Percentiles rank a stretch among this genome's conserved stretches.
phyloP scores from a whole-genome alignment of 2,113 vertebrate genomes.

The Xiphophorus maculatus region DNA sequence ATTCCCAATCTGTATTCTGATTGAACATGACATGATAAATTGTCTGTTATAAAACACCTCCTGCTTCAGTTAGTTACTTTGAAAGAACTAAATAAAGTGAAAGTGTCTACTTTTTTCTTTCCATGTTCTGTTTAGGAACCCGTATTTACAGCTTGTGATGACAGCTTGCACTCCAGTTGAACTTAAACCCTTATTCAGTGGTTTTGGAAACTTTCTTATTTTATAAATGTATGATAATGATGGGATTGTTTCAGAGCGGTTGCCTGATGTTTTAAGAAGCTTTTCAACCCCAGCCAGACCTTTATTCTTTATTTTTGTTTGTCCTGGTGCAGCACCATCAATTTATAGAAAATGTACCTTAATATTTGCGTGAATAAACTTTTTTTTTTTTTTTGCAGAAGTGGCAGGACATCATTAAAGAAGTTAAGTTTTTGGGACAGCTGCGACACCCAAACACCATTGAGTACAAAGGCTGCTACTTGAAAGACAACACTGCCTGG shows the following conservation, averaged over 20 bases:
- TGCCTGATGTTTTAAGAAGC: constrained; percentile 7
- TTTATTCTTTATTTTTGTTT: background rate
- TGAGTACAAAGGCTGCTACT: constrained; percentile 98
- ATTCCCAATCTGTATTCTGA: background rate
- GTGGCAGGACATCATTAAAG: constrained; percentile 99
- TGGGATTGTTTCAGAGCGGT: constrained; percentile 4
- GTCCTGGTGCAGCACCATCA: background rate
- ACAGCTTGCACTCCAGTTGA: constrained; percentile 17
- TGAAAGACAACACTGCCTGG: constrained; percentile 98
- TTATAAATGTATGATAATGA: constrained; percentile 25
- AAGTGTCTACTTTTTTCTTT: constrained; percentile 4
- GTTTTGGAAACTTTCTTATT: constrained; percentile 13
- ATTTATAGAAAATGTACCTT: background rate
- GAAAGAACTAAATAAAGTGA: constrained; percentile 18
- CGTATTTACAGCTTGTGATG: constrained; percentile 30
- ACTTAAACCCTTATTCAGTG: constrained; percentile 20
- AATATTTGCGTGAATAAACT: background rate
- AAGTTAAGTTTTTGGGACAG: constrained; percentile 95
- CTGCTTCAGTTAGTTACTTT: constrained; percentile 4
- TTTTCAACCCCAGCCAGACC: background rate
- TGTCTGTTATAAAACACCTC: constrained; percentile 5
- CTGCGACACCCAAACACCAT: constrained; percentile 98
- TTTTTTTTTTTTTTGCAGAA: constrained; percentile 80
- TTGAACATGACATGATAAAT: constrained; percentile 3
- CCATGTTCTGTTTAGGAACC: background rate